Percentiles rank a stretch among this genome's conserved stretches.
phyloP scores from a whole-genome alignment of 2,113 vertebrate genomes.

The Lagopus muta region DNA sequence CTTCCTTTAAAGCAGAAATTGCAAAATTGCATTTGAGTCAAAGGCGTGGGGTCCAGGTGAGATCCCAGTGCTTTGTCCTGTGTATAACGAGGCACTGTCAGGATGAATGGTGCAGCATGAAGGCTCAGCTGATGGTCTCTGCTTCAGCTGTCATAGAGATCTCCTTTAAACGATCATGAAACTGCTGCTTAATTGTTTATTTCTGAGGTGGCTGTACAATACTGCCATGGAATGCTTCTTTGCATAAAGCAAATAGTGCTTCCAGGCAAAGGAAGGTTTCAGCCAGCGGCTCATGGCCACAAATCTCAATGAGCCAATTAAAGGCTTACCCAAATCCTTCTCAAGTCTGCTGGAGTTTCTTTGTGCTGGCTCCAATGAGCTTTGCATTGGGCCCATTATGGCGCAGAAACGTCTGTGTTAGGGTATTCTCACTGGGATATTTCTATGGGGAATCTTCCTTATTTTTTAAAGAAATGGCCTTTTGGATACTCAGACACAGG shows the following conservation, averaged over 20 bases:
- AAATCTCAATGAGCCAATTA: slow-evolving; percentile 59
- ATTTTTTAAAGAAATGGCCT: neutral
- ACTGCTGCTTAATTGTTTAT: neutral
- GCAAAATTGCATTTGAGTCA: neutral
- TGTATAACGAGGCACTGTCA: neutral
- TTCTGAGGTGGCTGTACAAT: neutral
- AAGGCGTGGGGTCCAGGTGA: neutral
- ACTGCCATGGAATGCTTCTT: neutral
- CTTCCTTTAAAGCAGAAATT: neutral
- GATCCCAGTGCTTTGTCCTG: neutral
- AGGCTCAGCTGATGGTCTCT: neutral
- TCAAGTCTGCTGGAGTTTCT: slow-evolving; percentile 25
- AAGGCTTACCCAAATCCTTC: slow-evolving; percentile 49
- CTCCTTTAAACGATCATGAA: neutral
- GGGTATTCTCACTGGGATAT: neutral
- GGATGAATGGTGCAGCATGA: neutral
- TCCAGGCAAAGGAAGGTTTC: neutral
- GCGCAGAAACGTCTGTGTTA: neutral
- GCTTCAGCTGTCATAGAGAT: neutral
- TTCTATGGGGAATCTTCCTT: neutral
- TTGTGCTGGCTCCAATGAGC: neutral
- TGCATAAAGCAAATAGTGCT: neutral
- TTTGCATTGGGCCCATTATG: neutral
- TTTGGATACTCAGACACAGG: neutral
- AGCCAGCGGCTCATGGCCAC: neutral